Percentiles rank a stretch among this genome's conserved stretches.
These are phyloP conservation scores for Rhea pennata DNA, from an alignment of 2,113 vertebrate genomes.

Conservation along the genomic window DNA sequence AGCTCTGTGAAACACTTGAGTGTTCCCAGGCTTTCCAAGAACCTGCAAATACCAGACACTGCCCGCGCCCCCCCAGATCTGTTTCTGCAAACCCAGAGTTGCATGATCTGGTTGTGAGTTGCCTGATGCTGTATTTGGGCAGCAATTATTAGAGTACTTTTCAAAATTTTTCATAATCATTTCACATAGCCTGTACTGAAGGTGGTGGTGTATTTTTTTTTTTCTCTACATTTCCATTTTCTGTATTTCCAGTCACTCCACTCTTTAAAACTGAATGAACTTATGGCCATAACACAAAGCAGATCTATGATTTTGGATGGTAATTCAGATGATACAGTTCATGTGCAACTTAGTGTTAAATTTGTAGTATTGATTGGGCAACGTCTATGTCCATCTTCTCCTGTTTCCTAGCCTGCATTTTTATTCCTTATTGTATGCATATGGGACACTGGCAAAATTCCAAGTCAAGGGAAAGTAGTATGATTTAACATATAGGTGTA, in stretches of 20 bases:
- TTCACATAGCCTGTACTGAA: not conserved
- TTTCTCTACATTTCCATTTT: not conserved
- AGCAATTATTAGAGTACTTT: not conserved
- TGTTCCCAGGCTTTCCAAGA: not conserved
- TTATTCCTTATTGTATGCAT: not conserved
- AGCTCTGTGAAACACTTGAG: not conserved
- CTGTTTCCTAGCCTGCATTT: not conserved
- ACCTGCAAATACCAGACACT: not conserved
- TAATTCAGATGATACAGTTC: not conserved
- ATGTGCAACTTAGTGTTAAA: not conserved
- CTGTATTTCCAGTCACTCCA: not conserved
- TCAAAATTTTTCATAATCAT: not conserved
- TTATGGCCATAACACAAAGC: conserved; percentile 15
- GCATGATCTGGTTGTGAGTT: not conserved
- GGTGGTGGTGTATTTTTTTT: not conserved
- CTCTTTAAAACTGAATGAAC: not conserved
- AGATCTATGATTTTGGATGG: not conserved
- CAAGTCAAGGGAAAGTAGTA: not conserved
- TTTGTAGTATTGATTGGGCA: not conserved
- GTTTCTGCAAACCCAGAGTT: not conserved
- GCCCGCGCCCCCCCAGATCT: not conserved
- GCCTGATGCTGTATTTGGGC: not conserved
- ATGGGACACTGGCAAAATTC: not conserved
- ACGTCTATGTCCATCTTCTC: not conserved
- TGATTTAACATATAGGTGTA: not conserved